Evolutionary conservation across 2,113 vertebrate species (phyloP).

Genomic region (Anhinga anhinga): DNA sequence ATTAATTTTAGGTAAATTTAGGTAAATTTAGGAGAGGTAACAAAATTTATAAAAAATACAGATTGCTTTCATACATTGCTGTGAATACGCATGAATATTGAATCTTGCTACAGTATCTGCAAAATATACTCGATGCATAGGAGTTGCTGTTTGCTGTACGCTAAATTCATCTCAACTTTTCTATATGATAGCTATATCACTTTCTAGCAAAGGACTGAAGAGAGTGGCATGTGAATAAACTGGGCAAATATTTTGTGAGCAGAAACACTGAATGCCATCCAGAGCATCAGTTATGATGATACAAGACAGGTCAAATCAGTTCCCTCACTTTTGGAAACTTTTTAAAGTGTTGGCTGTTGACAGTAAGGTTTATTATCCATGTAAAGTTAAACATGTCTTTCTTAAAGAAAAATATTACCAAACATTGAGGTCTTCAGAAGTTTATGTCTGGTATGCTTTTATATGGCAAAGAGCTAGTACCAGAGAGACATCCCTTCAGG

Average conservation of each 20-base stretch:
- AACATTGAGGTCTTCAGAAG: not conserved
- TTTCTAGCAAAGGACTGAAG: not conserved
- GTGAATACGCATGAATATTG: not conserved
- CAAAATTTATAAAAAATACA: not conserved
- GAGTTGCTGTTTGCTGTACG: not conserved
- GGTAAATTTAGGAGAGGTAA: too few relatives aligned
- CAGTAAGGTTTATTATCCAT: not conserved
- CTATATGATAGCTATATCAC: not conserved
- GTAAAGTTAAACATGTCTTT: not conserved
- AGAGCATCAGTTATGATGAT: not conserved
- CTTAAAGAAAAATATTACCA: not conserved
- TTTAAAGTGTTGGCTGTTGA: not conserved
- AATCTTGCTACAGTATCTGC: not conserved
- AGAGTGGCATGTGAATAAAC: not conserved
- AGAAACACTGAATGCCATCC: not conserved
- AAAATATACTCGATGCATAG: not conserved
- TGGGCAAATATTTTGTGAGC: not conserved
- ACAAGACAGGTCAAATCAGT: not conserved
- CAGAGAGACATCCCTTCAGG: not conserved
- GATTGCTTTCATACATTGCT: not conserved
- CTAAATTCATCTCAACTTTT: not conserved
- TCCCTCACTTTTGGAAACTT: not conserved
- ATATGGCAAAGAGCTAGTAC: not conserved
- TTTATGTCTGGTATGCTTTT: not conserved
- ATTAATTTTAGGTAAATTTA: too few relatives aligned